These are phyloP conservation scores for Cyprinodon variegatus DNA, from an alignment of 2,113 vertebrate species.

Conservation along the genomic window DNA sequence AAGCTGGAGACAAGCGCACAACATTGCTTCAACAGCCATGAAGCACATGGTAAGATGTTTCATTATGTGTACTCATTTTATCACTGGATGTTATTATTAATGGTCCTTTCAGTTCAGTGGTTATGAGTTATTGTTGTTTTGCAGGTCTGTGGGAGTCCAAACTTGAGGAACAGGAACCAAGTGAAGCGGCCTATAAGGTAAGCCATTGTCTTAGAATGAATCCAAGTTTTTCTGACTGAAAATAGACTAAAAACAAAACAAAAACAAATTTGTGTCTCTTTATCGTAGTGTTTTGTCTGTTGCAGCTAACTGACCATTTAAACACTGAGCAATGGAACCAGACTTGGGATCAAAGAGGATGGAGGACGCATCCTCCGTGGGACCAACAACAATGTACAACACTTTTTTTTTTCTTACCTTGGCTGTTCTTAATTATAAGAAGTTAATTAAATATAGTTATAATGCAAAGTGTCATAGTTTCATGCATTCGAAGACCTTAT, in stretches of 20 bases:
- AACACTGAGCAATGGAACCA: slow-evolving; percentile 62
- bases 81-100: not conserved
- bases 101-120: not conserved
- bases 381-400: slow-evolving; percentile 64
- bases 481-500: not conserved
- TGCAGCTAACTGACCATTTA: slow-evolving; percentile 65
- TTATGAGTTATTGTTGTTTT: slow-evolving; percentile 19
- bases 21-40: slow-evolving; percentile 22
- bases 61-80: not conserved
- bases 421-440: not conserved
- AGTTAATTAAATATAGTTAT: not conserved
- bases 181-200: slow-evolving; percentile 73
- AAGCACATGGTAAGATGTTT: slow-evolving; percentile 36
- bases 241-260: not conserved
- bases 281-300: slow-evolving; percentile 11
- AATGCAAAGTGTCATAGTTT: not conserved
- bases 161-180: slow-evolving; percentile 71
- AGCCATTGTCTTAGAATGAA: not conserved
- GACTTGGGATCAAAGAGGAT: slow-evolving; percentile 56
- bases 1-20: slow-evolving; percentile 25
- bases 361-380: slow-evolving; percentile 59
- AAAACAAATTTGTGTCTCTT: not conserved
- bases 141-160: slow-evolving; percentile 63
- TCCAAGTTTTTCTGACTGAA: not conserved
- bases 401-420: not conserved